Conservation (phyloP, 2,113 vertebrate species). For the Strix uralensis region DNA sequence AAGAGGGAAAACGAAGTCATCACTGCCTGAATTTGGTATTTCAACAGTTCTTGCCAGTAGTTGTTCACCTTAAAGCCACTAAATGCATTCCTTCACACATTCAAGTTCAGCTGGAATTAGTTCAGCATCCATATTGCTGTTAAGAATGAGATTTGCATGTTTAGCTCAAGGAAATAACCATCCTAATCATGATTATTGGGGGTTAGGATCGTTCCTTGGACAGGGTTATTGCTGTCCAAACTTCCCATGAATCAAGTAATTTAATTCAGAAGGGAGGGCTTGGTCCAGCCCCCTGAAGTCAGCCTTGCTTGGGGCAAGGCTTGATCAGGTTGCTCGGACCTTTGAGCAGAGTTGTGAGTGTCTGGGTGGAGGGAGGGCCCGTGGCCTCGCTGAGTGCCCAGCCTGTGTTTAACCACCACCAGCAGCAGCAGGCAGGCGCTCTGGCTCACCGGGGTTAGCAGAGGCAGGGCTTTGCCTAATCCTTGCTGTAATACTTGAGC, state of each 20-base stretch:
- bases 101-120: background rate
- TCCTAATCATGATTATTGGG: background rate
- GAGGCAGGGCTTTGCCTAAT: background rate
- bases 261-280: background rate
- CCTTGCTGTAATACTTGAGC: background rate
- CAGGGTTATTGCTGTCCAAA: background rate
- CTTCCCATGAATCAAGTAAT: background rate
- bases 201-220: background rate
- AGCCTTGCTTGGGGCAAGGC: background rate
- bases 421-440: background rate
- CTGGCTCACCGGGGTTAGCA: background rate
- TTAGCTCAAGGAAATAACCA: background rate
- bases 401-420: background rate
- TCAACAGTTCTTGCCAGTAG: background rate
- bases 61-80: background rate
- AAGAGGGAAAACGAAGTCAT: background rate
- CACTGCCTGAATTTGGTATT: background rate
- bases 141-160: background rate
- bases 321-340: background rate
- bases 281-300: too few species aligned
- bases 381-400: rapidly evolving
- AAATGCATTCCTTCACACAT: background rate
- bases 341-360: background rate
- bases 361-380: rapidly evolving
- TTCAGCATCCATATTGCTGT: background rate